Evolutionary conservation across 2,888 invertebrate genomes (phyloP).

Genomic region (Archips xylosteana): DNA sequence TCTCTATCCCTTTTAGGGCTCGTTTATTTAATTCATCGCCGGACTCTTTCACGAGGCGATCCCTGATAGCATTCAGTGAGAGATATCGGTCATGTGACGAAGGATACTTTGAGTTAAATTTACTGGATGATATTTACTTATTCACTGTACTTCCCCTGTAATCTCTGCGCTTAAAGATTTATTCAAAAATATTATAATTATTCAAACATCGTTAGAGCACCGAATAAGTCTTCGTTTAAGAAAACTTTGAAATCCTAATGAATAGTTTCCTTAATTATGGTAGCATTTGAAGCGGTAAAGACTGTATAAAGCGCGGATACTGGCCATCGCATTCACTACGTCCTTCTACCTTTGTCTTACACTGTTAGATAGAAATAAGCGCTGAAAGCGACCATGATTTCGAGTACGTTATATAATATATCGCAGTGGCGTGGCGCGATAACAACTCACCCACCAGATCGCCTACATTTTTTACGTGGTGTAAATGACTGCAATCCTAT

Average conservation of each 20-base stretch:
- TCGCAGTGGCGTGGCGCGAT: no score
- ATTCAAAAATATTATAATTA: constrained; percentile 56
- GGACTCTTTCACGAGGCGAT: constrained; percentile 78
- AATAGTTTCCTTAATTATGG: no score
- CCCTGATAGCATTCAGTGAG: constrained; percentile 78
- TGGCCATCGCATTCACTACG: no score
- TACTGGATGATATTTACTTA: constrained; percentile 84
- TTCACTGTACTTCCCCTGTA: constrained; percentile 74
- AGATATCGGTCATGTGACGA: constrained; percentile 82
- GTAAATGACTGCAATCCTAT: no score
- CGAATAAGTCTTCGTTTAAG: background rate
- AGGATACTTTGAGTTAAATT: constrained; percentile 82
- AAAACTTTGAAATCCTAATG: background rate
- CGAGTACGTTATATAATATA: no score
- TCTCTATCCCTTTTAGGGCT: constrained; percentile 67
- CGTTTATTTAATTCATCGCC: constrained; percentile 83
- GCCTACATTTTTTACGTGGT: no score
- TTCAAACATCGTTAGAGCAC: constrained; percentile 4
- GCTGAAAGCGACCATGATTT: no score
- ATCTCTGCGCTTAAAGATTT: constrained; percentile 69
- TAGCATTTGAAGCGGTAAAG: no score
- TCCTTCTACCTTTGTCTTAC: no score
- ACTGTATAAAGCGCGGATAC: no score
- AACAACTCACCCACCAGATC: no score
- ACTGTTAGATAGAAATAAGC: no score